Evolutionary conservation across 2,888 invertebrate genomes (phyloP), one percentile per base, ranked within the genome.

Genomic region (Eupithecia abbreviata): DNA sequence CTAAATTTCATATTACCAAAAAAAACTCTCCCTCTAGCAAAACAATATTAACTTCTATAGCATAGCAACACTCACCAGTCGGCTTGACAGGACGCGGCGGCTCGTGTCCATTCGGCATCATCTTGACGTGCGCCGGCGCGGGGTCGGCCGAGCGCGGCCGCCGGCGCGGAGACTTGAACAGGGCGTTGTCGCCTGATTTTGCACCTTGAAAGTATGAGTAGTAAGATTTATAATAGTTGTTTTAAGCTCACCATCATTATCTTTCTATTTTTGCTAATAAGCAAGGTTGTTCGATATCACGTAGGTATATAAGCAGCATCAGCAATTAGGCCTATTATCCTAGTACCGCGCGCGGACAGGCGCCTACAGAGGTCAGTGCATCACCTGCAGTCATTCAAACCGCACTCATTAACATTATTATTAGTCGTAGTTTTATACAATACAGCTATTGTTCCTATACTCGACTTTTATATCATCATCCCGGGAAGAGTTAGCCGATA

Each of bases 161-260:
- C 82, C 97, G 96, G 86, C 97, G 97, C 45, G 98, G 98, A 72
- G 98, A 98, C 82, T 96, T 95, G 92, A 97, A 97, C 87, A 97
- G 96, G 73, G 95, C 85, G 70, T 90, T 89, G n/a, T 90, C 90
- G 71, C 91, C 91, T 2, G 89, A 74, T 80, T 92, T 92, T 2
- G 84, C 87, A 58, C 92, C 93, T 93, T 86, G 51, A 84, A 87
- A 30, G 10, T 62, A 55, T 2, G 7, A 2, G 7, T 7, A 18
- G 18, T 58, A 45, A 47, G 30, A 10, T 10, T 30, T 30, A 30
- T 12, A 62, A 62, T 3, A 10, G 6, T 58, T 1, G n/a, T 3
- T 0, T 30, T 62, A 62, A 12, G 62, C 12, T 18, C 30, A 30
- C 10, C 58, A n/a, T 55, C 0, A 15, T n/a, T 55, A n/a, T n/a